Base-by-base conservation (phyloP, 1,140 invertebrate genomes). In the Eriocheir sinensis region DNA sequence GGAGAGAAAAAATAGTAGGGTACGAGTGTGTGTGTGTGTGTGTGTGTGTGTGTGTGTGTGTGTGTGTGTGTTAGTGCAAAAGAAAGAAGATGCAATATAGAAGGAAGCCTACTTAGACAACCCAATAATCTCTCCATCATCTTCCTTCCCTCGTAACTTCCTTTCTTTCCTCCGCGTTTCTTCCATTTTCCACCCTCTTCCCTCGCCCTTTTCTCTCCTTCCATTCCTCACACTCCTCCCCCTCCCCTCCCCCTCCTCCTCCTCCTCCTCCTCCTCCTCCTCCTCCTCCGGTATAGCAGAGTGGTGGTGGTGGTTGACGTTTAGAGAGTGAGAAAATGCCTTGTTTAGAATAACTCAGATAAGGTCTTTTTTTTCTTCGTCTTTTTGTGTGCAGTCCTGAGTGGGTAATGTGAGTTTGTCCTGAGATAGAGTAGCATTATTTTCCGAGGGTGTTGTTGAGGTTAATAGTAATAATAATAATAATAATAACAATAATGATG, bases 51-150 rank as follows among this genome's bases (percentile, higher is more conserved):
- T 27, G 53, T 72, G 21, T 72, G 53, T 72, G 53, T 72, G 53
- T 72, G 53, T 27, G 44, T 72, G 53, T 72, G 8, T 72, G 53
- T 27, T 3, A 3, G 53, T 72, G 53, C 44, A 15, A 4, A 48
- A 15, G 44, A 48, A 48, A 21, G 60, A 21, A 72, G 60, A n/a
- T 72, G 60, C 60, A 72, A n/a, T 72, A 72, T 21, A 72, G 21
- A 72, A 72, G 27, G n/a, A 72, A 72, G 60, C 27, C 21, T n/a
- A 72, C 60, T 72, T 72, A 72, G 60, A 72, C 60, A n/a, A n/a
- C 60, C 60, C 60, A 72, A 72, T 72, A 72, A 72, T 72, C 60
- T 72, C 60, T 72, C 60, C 60, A 72, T 72, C 60, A 72, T 72
- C 60, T n/a, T 72, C 60, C 21, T n/a, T 72, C 21, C n/a, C 21